Percentiles rank a stretch among this genome's conserved stretches.
phyloP scores from a whole-genome alignment of 2,888 invertebrate species.

The Eupsilia transversa region DNA sequence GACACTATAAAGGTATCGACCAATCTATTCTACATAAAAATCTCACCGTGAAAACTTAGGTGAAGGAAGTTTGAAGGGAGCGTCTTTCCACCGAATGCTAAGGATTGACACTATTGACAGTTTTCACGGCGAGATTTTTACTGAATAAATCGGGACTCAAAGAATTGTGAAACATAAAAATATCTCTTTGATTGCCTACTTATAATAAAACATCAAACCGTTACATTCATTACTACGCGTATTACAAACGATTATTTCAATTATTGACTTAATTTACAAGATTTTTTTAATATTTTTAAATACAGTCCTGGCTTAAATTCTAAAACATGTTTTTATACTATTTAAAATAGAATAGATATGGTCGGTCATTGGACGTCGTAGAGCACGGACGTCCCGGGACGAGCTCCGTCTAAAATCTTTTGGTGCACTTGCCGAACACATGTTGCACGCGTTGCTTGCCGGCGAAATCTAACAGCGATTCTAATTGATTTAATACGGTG shows the following conservation, averaged over 20 bases:
- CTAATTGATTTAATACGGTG: no score
- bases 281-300: not conserved
- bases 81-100: no score
- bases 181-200: not conserved
- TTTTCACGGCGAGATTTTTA: not conserved
- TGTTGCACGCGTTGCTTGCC: no score
- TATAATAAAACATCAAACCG: no score
- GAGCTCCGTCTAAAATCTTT: no score
- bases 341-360: not conserved
- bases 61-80: no score
- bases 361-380: no score
- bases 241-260: not conserved
- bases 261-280: not conserved
- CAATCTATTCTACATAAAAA: not conserved
- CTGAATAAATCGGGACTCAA: not conserved
- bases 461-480: no score
- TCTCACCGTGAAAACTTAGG: no score
- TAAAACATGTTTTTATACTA: not conserved
- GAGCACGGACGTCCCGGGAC: no score
- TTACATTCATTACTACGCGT: not conserved
- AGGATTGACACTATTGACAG: not conserved
- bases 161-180: not conserved
- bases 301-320: not conserved
- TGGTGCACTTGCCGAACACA: no score
- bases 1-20: not conserved